These are phyloP conservation scores for Squalus acanthias DNA, from an alignment of 2,797 vertebrate species.

Conservation along the genomic window DNA sequence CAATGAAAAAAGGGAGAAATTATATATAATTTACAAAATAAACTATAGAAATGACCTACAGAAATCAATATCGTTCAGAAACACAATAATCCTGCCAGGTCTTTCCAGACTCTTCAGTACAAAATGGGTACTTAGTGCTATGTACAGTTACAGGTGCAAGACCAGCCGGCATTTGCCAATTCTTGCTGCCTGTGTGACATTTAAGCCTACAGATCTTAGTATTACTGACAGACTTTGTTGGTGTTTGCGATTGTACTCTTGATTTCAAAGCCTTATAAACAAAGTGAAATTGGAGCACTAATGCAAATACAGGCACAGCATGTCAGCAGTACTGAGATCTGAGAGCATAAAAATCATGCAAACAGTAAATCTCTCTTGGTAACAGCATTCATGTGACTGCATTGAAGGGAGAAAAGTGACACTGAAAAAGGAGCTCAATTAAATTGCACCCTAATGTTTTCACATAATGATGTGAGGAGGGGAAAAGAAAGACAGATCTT, in stretches of 20 bases:
- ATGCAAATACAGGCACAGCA: constrained; percentile 34
- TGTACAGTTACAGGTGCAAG: background rate
- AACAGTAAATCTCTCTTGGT: constrained; percentile 15
- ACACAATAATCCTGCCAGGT: background rate
- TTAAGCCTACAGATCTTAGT: background rate
- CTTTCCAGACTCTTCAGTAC: constrained; percentile 5
- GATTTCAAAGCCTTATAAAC: constrained; percentile 34
- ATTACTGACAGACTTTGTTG: constrained; percentile 26
- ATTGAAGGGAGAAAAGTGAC: constrained; percentile 16
- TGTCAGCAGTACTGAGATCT: constrained; percentile 2
- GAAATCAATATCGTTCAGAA: background rate
- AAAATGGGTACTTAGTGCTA: background rate
- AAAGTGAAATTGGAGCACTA: constrained; percentile 25
- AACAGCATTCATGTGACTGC: background rate
- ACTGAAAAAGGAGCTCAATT: constrained; percentile 19
- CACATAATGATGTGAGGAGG: background rate
- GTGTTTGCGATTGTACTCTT: background rate
- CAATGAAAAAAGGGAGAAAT: background rate
- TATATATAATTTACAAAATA: background rate
- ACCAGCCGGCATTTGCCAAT: constrained; percentile 17
- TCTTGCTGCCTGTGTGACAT: background rate
- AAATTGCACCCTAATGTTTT: constrained; percentile 6
- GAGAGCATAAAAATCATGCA: background rate
- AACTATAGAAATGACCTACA: background rate
- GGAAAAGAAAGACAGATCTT: background rate